Evolutionary conservation across 2,113 vertebrate genomes (phyloP), one percentile per base, ranked within the genome.

Genomic region (Ptyas mucosa): DNA sequence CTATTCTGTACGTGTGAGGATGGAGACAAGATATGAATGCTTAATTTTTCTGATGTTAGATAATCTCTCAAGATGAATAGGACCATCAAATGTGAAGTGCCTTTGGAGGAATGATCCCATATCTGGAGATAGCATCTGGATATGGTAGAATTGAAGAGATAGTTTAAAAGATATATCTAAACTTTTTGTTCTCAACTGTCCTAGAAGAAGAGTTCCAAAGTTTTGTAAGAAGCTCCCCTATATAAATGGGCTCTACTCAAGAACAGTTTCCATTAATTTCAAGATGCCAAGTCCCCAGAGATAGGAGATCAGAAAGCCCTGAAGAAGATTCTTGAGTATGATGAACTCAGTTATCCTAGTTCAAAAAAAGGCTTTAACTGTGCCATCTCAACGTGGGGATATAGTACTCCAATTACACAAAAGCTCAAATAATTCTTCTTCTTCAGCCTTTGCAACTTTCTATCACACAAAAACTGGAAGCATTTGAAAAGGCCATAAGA

Each of bases 51-150:
- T 20, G 0, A 0, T 1, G 39, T 93, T 34, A 89, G 51, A n/a
- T 9, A 0, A 52, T 92, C 55, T 34, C 52, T 54, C 0, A 0
- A 89, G 92, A 93, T 15, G 0, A 24, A 39, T 12, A 43, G 86
- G 12, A 12, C 57, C 34, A 64, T 51, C 58, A 23, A 69, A 39
- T 69, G 12, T 39, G 34, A 55, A 23, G 14, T 49, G 29, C 11
- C 53, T 90, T 92, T 88, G 85, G 26, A 87, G 34, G 26, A n/a
- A 87, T 52, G 11, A 87, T 64, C 34, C 29, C 29, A 24, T 15
- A 52, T 21, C 23, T n/a, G 34, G 43, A 81, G 5, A 20, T 2
- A 26, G 52, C 55, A 51, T 12, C 14, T 46, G 58, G 20, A 24
- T 12, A 39, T 21, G 14, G 23, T 54, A 75, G 8, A 24, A 43